These are phyloP conservation scores for Pseudomyrmex pallidus DNA, from an alignment of 1,140 invertebrate species.

Conservation along the genomic window DNA sequence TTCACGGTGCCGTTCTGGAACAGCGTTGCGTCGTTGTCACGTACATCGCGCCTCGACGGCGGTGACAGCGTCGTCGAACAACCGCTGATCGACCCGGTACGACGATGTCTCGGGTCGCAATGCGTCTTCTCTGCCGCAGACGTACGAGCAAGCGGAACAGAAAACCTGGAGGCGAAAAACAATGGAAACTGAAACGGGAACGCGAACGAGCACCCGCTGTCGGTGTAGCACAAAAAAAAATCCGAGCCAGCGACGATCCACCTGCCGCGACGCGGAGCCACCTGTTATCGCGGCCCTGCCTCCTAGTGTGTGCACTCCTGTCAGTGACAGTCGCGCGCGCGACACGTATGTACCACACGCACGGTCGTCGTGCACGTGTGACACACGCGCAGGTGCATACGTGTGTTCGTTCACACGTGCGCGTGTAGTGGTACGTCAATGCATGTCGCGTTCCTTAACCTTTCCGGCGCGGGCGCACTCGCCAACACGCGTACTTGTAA, in stretches of 20 bases:
- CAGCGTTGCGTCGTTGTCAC: neutral
- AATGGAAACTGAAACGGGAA: slow-evolving; percentile 41
- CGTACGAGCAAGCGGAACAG: neutral
- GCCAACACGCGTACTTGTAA: no score
- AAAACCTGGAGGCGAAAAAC: slow-evolving; percentile 53
- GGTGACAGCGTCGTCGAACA: neutral
- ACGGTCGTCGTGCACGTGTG: neutral
- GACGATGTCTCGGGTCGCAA: no score
- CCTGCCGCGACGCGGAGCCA: slow-evolving; percentile 79
- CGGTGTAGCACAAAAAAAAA: slow-evolving; percentile 36
- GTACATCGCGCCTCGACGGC: slow-evolving; percentile 28
- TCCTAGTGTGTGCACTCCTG: slow-evolving; percentile 24
- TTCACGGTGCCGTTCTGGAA: neutral
- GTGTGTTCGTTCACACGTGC: neutral
- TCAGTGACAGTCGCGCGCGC: slow-evolving; percentile 6
- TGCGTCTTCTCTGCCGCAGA: neutral
- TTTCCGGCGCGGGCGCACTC: neutral
- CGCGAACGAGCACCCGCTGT: slow-evolving; percentile 30
- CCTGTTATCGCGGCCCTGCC: slow-evolving; percentile 73
- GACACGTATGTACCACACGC: neutral
- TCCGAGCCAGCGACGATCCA: slow-evolving; percentile 66
- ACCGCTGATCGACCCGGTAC: neutral
- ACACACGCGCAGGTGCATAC: neutral
- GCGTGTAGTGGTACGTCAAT: neutral
- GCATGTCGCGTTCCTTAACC: neutral